These are phyloP conservation scores for Smithornis capensis DNA, from an alignment of 2,113 vertebrate genomes.

Conservation along the genomic window DNA sequence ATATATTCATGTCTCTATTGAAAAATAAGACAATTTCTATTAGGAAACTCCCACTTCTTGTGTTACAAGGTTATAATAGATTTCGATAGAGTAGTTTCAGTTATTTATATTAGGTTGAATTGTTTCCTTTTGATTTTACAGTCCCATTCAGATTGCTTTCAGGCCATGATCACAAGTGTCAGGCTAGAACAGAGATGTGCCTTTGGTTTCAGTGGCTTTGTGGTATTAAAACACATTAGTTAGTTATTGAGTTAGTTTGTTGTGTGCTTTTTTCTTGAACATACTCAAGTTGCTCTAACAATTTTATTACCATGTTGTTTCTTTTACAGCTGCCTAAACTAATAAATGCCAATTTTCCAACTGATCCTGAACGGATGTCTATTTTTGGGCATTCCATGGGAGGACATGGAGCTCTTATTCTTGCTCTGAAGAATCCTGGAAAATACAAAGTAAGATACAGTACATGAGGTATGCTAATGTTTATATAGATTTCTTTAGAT, in stretches of 20 bases:
- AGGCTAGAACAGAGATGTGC: background rate
- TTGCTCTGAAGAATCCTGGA: constrained; percentile 88
- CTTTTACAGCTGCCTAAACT: constrained; percentile 83
- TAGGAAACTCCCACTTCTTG: background rate
- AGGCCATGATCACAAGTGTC: background rate
- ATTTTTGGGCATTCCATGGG: constrained; percentile 93
- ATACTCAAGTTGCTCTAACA: background rate
- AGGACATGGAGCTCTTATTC: constrained; percentile 86
- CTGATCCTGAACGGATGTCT: constrained; percentile 86
- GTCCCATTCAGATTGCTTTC: background rate
- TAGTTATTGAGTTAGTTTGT: background rate
- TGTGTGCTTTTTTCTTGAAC: background rate
- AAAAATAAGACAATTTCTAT: background rate
- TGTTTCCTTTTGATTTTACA: background rate
- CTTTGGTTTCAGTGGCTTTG: background rate
- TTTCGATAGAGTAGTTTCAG: background rate
- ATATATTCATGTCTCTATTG: background rate
- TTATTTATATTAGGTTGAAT: background rate
- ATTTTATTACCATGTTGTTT: background rate
- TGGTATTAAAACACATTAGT: background rate
- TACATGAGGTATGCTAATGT: background rate
- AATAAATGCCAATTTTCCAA: constrained; percentile 89
- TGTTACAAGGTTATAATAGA: background rate
- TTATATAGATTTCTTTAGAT: background rate
- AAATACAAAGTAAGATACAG: constrained; percentile 84